phyloP scores from a whole-genome alignment of 2,888 invertebrate genomes.

The Apamea epomidion region DNA sequence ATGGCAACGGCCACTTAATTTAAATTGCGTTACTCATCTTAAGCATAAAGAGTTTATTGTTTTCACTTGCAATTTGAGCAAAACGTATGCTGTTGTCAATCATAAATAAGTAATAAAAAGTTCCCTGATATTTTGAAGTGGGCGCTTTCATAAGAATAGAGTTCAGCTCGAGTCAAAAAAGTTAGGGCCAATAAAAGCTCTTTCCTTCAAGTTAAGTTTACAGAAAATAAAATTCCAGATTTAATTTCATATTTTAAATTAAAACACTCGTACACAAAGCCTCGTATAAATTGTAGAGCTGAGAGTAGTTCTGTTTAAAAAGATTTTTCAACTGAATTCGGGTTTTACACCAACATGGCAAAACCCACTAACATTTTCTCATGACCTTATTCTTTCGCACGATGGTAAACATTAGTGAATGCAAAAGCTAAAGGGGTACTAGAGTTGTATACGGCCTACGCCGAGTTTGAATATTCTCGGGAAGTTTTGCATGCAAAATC shows the following conservation, averaged over 20 bases:
- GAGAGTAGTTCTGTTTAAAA: slow-evolving; percentile 26
- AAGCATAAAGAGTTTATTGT: slow-evolving; percentile 36
- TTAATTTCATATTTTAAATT: slow-evolving; percentile 16
- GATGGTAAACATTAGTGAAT: slow-evolving; percentile 57
- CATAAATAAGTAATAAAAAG: slow-evolving; percentile 12
- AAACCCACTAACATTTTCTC: slow-evolving; percentile 46
- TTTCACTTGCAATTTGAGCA: slow-evolving; percentile 18
- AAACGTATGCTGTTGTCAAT: not conserved
- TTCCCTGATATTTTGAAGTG: slow-evolving; percentile 6
- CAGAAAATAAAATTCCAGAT: slow-evolving; percentile 25
- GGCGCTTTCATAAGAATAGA: slow-evolving; percentile 10
- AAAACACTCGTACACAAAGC: slow-evolving; percentile 25
- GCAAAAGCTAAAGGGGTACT: slow-evolving; percentile 53
- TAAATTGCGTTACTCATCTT: slow-evolving; percentile 55
- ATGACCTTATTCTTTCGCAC: slow-evolving; percentile 59
- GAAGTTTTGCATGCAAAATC: slow-evolving; percentile 65
- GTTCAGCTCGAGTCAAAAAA: slow-evolving; percentile 18
- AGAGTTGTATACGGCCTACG: slow-evolving; percentile 46
- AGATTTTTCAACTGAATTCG: slow-evolving; percentile 33
- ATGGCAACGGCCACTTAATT: slow-evolving; percentile 62
- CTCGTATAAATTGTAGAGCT: slow-evolving; percentile 21
- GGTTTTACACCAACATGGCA: slow-evolving; percentile 25
- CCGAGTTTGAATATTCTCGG: slow-evolving; percentile 65
- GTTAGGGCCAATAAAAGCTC: slow-evolving; percentile 16
- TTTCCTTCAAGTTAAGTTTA: slow-evolving; percentile 22